These are phyloP conservation scores for Nesoenas mayeri DNA, from an alignment of 2,113 vertebrate genomes.

Conservation along the genomic window DNA sequence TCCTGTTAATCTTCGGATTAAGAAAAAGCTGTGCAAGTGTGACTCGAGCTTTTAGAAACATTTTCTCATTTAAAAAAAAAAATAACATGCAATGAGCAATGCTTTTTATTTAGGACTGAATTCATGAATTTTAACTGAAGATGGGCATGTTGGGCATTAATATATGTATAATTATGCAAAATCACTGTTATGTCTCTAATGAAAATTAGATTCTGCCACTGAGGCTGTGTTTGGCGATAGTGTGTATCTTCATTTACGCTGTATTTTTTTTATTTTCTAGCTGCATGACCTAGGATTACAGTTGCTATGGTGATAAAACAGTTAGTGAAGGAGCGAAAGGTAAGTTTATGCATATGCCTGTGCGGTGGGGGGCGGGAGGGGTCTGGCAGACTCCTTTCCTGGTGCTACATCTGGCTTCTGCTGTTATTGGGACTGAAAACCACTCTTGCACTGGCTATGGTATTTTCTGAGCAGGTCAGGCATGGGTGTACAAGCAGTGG, in stretches of 20 bases:
- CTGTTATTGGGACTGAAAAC: background rate
- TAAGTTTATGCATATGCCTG: slow-evolving; percentile 33
- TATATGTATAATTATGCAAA: slow-evolving; percentile 72
- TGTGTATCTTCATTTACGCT: slow-evolving; percentile 43
- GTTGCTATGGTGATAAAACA: slow-evolving; percentile 68
- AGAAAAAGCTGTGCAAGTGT: slow-evolving; percentile 7
- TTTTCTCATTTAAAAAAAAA: background rate
- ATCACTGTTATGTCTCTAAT: slow-evolving; percentile 57
- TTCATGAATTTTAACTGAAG: slow-evolving; percentile 73
- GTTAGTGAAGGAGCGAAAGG: slow-evolving; percentile 58
- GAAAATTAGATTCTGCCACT: slow-evolving; percentile 60
- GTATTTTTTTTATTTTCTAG: slow-evolving; percentile 12
- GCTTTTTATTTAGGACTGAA: slow-evolving; percentile 67
- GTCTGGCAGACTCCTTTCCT: background rate
- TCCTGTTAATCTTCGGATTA: slow-evolving; percentile 51
- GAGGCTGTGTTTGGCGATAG: slow-evolving; percentile 39
- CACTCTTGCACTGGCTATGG: background rate
- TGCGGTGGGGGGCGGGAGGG: background rate
- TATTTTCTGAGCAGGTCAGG: background rate
- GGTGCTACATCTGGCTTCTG: background rate
- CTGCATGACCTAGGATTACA: slow-evolving; percentile 62
- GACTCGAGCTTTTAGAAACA: slow-evolving; percentile 1
- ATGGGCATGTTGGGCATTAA: slow-evolving; percentile 57
- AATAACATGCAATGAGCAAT: slow-evolving; percentile 32
- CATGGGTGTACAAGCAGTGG: background rate